These are phyloP conservation scores for Lithophane leautieri DNA, from an alignment of 2,888 invertebrate species.

Conservation along the genomic window DNA sequence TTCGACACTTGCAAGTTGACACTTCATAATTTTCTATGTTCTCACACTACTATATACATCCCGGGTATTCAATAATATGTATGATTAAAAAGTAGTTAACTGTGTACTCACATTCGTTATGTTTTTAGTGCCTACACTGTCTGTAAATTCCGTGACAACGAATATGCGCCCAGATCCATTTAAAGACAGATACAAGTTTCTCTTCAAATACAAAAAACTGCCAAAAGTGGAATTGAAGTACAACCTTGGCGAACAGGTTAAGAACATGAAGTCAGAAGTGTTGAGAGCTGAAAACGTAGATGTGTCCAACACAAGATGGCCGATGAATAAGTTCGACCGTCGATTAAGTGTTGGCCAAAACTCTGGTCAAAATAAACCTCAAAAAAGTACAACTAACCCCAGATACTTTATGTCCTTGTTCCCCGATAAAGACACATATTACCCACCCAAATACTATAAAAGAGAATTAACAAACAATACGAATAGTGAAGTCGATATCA, in stretches of 20 bases:
- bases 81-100: neutral
- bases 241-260: slow-evolving; percentile 82
- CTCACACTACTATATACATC: neutral
- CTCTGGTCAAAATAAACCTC: slow-evolving; percentile 34
- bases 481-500: slow-evolving; percentile 54
- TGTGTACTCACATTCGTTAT: neutral
- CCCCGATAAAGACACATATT: slow-evolving; percentile 56
- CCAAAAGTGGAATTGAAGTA: slow-evolving; percentile 82
- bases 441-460: slow-evolving; percentile 75
- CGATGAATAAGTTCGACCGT: slow-evolving; percentile 70
- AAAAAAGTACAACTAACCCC: slow-evolving; percentile 38
- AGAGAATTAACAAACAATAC: slow-evolving; percentile 74
- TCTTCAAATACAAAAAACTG: slow-evolving; percentile 78
- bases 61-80: too few relatives aligned
- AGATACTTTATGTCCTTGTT: slow-evolving; percentile 63
- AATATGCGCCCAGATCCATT: slow-evolving; percentile 74
- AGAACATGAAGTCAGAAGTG: slow-evolving; percentile 76
- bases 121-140: slow-evolving; percentile 45
- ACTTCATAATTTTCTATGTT: neutral
- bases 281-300: slow-evolving; percentile 73
- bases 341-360: slow-evolving; percentile 63
- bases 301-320: slow-evolving; percentile 81
- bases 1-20: neutral
- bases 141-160: slow-evolving; percentile 42
- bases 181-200: slow-evolving; percentile 77